phyloP scores from a whole-genome alignment of 2,888 invertebrate genomes.

The Xylota segnis region DNA sequence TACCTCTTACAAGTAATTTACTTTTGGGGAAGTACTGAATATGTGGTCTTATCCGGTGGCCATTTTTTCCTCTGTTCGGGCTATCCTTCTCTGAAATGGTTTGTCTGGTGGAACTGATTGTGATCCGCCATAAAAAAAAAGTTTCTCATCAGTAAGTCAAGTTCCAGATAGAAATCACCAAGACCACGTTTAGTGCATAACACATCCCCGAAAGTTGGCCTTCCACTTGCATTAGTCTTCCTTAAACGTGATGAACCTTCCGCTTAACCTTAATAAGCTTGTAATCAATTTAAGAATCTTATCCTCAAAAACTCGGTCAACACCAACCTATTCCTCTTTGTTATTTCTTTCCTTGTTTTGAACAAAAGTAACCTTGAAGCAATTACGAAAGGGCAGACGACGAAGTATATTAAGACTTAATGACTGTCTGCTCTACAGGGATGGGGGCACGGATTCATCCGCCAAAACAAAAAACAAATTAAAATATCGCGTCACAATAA shows the following conservation, averaged over 20 bases:
- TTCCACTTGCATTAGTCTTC: background rate
- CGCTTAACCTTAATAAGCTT: conserved; percentile 26
- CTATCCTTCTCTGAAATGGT: no score
- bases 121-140: no score
- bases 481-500: conserved; percentile 76
- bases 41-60: no score
- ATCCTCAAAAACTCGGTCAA: conserved; percentile 69
- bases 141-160: no score
- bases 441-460: conserved; percentile 44
- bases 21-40: no score
- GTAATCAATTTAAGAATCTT: conserved; percentile 59
- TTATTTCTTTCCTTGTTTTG: conserved; percentile 42
- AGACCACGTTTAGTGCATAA: no score
- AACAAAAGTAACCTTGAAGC: conserved; percentile 72
- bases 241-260: conserved; percentile 10
- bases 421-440: conserved; percentile 64
- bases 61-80: no score
- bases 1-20: no score
- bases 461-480: conserved; percentile 75
- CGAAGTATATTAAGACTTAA: conserved; percentile 75
- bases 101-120: no score
- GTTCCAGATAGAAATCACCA: no score
- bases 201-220: background rate
- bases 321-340: conserved; percentile 37
- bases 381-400: conserved; percentile 71